Evolutionary conservation across 2,888 invertebrate genomes (phyloP).

Genomic region (Carterocephalus palaemon): DNA sequence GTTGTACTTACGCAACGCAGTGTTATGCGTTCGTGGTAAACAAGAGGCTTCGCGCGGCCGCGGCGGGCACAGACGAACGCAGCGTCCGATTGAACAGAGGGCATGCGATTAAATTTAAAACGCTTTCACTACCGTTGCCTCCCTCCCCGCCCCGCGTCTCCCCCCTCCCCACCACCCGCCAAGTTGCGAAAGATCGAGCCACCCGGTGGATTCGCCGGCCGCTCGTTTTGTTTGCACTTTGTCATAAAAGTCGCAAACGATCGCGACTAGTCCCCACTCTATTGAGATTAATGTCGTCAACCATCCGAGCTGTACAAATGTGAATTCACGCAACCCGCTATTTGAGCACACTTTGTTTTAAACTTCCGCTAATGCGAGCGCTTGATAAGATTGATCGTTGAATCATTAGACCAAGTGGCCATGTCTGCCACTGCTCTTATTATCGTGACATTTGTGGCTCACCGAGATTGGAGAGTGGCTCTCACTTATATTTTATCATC

Average conservation of each 20-base stretch:
- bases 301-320: conserved; percentile 10
- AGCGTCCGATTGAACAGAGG: conserved; percentile 47
- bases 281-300: conserved; percentile 31
- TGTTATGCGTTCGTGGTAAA: conserved; percentile 37
- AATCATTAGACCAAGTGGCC: conserved; percentile 9
- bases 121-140: conserved; percentile 62
- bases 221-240: conserved; percentile 24
- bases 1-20: conserved; percentile 35
- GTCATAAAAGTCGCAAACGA: conserved; percentile 25
- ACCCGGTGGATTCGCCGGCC: conserved; percentile 31
- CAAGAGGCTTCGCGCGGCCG: conserved; percentile 43
- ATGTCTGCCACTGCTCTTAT: conserved; percentile 6
- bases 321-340: conserved; percentile 16
- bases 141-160: conserved; percentile 33
- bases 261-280: conserved; percentile 26
- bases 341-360: conserved; percentile 22
- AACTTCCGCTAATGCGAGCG: conserved; percentile 1
- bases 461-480: background rate
- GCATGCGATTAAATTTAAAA: conserved; percentile 60
- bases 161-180: conserved; percentile 28
- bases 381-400: conserved; percentile 18
- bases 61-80: conserved; percentile 49
- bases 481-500: too few species aligned
- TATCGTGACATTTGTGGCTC: too few species aligned
- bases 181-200: conserved; percentile 38